Evolutionary conservation across 64 coral and sea anemone genomes (phyloP), one percentile per base, ranked within the genome.

Genomic region (Orbicella faveolata): DNA sequence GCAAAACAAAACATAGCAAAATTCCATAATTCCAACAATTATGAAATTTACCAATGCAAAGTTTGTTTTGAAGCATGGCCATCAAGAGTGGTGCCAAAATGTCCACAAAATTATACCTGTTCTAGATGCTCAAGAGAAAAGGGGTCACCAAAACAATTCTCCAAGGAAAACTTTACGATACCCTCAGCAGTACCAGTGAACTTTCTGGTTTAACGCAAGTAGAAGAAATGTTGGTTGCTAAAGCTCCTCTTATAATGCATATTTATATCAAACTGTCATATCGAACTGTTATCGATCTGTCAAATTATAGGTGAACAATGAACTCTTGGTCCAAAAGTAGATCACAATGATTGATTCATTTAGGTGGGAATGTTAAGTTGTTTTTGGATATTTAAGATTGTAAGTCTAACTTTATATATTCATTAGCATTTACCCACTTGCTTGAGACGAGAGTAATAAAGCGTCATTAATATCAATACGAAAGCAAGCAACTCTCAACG

Each of bases 1-100:
- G 13, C 65, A 82, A 64, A 82, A 90, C 52, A n/a, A 64, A 90
- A 82, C 52, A 89, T 80, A 41, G 66, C 61, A 74, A 88, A 82
- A 53, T 93, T 93, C 83, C 84, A 93, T 80, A 73, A 82, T 62
- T 76, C 77, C 34, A 93, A 81, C 30, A 73, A 53, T 5, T 93
- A 93, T 81, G 39, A 48, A n/a, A 79, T 88, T 61, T 83, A 61
- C 48, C 77, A 83, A 20, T 93, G 91, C 66, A 83, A 65, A 79
- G 74, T 44, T 81, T 93, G 91, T 53, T 82, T 75, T 75, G 85
- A 93, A 93, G 79, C 26, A 0, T 90, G 68, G 89, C 89, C 79
- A 62, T 83, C 63, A 62, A 75, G 48, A 63, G 39, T 66, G 13
- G 14, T 78, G 21, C 51, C 41, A 30, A 90, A 74, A 70, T 59